A percentile compares a stretch with the other conserved stretches of the same genome.
phyloP scores from a whole-genome alignment of 92 coral and sea anemone genomes.

The Nematostella vectensis region DNA sequence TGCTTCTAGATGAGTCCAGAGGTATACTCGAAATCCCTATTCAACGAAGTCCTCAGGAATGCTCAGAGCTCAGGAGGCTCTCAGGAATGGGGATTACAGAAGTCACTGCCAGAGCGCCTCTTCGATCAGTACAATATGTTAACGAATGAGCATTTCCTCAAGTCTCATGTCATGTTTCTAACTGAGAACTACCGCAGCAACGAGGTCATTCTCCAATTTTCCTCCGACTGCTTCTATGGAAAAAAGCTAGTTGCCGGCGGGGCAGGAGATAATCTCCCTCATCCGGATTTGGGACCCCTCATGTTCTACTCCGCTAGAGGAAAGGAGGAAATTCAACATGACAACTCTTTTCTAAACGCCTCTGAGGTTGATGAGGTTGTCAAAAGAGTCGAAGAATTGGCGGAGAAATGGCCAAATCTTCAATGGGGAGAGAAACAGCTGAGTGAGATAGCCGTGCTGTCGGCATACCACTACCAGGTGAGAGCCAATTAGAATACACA shows the following conservation, averaged over 20 bases:
- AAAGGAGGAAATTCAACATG: constrained; percentile 47
- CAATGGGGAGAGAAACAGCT: constrained; percentile 48
- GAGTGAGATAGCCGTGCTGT: constrained; percentile 53
- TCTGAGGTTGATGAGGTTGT: constrained; percentile 66
- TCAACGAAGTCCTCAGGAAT: too few relatives aligned
- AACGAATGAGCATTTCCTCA: background rate
- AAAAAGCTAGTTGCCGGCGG: constrained; percentile 60
- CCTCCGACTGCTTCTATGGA: constrained; percentile 70
- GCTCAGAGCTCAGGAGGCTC: too few relatives aligned
- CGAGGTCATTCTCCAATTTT: constrained; percentile 62
- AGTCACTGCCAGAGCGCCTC: constrained; percentile 77
- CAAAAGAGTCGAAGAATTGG: constrained; percentile 45
- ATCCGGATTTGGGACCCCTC: constrained; percentile 57
- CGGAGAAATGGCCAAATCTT: constrained; percentile 63
- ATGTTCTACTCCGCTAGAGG: constrained; percentile 65
- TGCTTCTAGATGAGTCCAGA: constrained; percentile 73
- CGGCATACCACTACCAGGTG: constrained; percentile 65
- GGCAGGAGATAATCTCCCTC: constrained; percentile 38
- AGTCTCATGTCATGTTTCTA: constrained; percentile 51
- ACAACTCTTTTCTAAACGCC: constrained; percentile 52
- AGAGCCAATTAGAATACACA: too few relatives aligned
- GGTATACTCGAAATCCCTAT: constrained; percentile 59
- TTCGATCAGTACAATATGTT: constrained; percentile 49
- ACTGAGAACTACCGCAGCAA: constrained; percentile 85
- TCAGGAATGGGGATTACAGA: constrained; percentile 46